Evolutionary conservation across 1,140 invertebrate genomes (phyloP).

Genomic region (Zaprionus nigranus): DNA sequence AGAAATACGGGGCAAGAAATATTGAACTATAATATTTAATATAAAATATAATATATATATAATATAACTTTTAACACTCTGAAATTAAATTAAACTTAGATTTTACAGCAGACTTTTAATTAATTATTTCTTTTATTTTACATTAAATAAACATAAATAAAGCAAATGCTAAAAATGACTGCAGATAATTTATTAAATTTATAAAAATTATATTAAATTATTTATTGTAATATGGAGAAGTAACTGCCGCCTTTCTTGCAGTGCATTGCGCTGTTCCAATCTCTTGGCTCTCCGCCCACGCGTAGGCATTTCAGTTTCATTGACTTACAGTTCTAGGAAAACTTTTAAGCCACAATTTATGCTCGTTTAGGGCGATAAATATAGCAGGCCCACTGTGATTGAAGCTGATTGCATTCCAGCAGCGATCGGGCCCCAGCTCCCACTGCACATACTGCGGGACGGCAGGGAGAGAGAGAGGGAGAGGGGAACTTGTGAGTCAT

Average conservation of each 20-base stretch:
- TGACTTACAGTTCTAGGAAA: conserved; percentile 76
- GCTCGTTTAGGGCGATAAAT: conserved; percentile 81
- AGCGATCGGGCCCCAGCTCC: conserved; percentile 32
- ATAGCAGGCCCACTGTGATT: conserved; percentile 73
- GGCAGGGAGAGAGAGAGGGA: not conserved
- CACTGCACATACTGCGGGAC: not conserved
- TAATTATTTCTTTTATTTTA: too few species aligned
- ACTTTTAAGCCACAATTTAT: conserved; percentile 82
- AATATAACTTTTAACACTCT: too few species aligned
- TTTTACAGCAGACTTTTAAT: too few species aligned
- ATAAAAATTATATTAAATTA: not conserved
- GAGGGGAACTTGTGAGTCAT: conserved; percentile 51
- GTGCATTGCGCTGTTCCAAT: conserved; percentile 32
- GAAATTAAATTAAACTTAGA: too few species aligned
- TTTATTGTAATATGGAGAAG: not conserved
- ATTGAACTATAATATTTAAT: too few species aligned
- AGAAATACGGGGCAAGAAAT: conserved; percentile 19
- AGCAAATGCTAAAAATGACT: too few species aligned
- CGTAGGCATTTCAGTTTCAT: conserved; percentile 45
- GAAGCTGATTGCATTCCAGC: conserved; percentile 77
- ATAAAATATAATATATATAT: too few species aligned
- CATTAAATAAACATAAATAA: too few species aligned
- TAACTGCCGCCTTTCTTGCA: conserved; percentile 32
- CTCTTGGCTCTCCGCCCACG: conserved; percentile 23
- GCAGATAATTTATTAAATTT: not conserved